Percentiles rank a stretch among this genome's conserved stretches.
These are phyloP conservation scores for Procapra przewalskii DNA, from an alignment of 2,113 vertebrate genomes.

Conservation along the genomic window DNA sequence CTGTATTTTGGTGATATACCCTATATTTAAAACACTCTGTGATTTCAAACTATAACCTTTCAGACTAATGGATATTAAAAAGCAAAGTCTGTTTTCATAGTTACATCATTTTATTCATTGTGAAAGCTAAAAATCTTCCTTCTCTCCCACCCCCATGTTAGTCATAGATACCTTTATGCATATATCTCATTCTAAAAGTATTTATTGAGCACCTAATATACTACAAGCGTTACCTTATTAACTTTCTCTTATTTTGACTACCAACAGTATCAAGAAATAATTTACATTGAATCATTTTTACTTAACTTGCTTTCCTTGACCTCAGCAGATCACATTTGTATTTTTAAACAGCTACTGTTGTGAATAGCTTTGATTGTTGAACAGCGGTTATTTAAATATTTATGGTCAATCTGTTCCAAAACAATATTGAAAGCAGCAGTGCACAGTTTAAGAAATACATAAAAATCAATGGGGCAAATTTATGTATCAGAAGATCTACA, in stretches of 20 bases:
- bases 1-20: not conserved
- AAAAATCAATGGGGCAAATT: constrained; percentile 65
- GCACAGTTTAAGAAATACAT: constrained; percentile 71
- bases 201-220: not conserved
- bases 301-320: constrained; percentile 21
- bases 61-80: not conserved
- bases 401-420: constrained; percentile 65
- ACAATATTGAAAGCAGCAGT: constrained; percentile 56
- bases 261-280: not conserved
- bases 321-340: not conserved
- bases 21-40: not conserved
- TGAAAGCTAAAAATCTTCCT: constrained; percentile 1
- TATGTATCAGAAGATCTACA: constrained; percentile 47
- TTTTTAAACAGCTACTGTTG: constrained; percentile 34
- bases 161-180: not conserved
- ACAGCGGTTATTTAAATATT: constrained; percentile 74
- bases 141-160: not conserved
- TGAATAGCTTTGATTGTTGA: constrained; percentile 54
- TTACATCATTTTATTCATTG: not conserved
- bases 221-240: not conserved
- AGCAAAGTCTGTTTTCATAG: not conserved
- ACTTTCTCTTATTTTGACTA: not conserved
- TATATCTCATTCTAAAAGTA: not conserved
- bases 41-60: not conserved
- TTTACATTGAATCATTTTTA: not conserved